Evolutionary conservation across 2,888 invertebrate genomes (phyloP), one percentile per base, ranked within the genome.

Genomic region (Auanema freiburgensis): DNA sequence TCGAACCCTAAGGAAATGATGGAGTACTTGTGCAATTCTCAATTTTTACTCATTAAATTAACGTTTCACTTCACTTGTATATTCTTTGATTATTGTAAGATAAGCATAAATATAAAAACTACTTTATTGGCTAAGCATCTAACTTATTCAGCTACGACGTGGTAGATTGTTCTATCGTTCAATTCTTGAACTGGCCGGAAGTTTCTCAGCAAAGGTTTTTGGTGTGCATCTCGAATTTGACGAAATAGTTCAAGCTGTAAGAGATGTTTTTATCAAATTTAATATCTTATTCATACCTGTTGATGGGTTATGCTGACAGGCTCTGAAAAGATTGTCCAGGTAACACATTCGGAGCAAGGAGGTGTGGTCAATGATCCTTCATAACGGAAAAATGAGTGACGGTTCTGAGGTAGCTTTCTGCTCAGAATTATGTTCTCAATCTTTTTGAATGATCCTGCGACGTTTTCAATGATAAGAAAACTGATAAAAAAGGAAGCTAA

Each of bases 321-420:
- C 41, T 81, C 79, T 11, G 81, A 79, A 69, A 81, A 79, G 46
- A 81, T 71, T 4, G 78, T 79, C 79, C 79, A 80, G 8, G 74
- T 76, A 43, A 81, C 81, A 55, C 71, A 69, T 64, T 82, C 80
- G 3, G 77, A 74, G 71, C 81, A 81, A 5, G 81, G 81, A 21
- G 63, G 58, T 4, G 81, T 81, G 16, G 81, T 81, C 52, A 81
- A 63, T 8, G 79, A 79, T 43, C 80, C 80, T 25, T 77, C 65
- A 63, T 81, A 81, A 58, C 81, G 72, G 49, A 52, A 76, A 69
- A 76, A 80, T 1, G 74, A 73, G 52, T 61, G 63, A 23, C 56
- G 59, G 57, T 78, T 76, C 14, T 69, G 63, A 6, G 80, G 80
- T 44, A 80, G 65, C 57, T 80, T 80, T 23, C 68, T 65, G 14